These are phyloP conservation scores for Bradypodion pumilum DNA, from an alignment of 2,797 vertebrate genomes.

Conservation along the genomic window DNA sequence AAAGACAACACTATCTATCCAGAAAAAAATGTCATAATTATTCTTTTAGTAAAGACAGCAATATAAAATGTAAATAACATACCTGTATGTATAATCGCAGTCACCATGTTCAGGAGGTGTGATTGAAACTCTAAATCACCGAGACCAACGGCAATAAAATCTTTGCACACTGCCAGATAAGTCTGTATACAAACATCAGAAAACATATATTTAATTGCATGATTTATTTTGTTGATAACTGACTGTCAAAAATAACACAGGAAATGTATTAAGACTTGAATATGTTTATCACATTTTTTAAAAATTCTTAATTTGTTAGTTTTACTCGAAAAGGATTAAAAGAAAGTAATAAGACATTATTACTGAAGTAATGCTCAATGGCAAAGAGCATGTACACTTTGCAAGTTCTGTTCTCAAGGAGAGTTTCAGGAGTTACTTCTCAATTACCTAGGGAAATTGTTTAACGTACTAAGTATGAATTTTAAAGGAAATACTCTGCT, in stretches of 20 bases:
- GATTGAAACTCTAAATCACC: constrained; percentile 80
- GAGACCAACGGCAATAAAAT: constrained; percentile 86
- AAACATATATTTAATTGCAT: neutral
- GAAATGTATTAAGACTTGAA: rapidly evolving
- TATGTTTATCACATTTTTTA: neutral
- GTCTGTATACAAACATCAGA: constrained; percentile 71
- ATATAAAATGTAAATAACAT: neutral
- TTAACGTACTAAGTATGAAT: too few relatives aligned
- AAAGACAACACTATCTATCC: neutral
- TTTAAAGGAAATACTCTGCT: too few relatives aligned
- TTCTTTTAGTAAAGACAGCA: neutral
- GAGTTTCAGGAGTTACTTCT: neutral
- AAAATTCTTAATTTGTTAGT: neutral
- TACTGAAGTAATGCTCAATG: neutral
- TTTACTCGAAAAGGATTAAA: neutral
- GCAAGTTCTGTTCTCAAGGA: neutral
- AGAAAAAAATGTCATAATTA: neutral
- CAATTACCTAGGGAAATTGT: too few relatives aligned
- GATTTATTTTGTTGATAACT: neutral
- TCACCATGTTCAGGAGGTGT: constrained; percentile 80
- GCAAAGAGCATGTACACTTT: neutral
- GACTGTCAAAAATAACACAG: neutral
- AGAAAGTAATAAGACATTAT: neutral
- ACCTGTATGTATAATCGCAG: constrained; percentile 83
- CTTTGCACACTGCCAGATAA: constrained; percentile 84